Evolutionary conservation across 2,888 invertebrate genomes (phyloP), one percentile per base, ranked within the genome.

Genomic region (Synergus gifuensis): DNA sequence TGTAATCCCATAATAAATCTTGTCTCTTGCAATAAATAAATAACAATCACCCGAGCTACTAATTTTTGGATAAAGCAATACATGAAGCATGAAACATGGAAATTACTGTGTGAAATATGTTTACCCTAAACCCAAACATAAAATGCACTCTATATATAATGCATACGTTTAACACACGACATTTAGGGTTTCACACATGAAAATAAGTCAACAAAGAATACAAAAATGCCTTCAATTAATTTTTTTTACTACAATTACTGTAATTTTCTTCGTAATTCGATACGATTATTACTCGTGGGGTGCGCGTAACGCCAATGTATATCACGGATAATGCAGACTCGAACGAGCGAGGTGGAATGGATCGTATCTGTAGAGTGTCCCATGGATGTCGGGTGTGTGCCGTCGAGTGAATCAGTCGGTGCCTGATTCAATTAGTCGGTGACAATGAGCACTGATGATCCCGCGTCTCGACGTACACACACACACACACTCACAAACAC

Each of bases 371-470:
- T 22, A 58, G 18, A 73, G 49, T 54, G 77, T 63, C 69, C 79
- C 46, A 76, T 79, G 69, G 62, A 77, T 69, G 77, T 76, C 77
- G 67, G 7, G 73, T 73, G 36, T 49, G 54, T 77, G 76, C 79
- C 76, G 64, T 79, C 64, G 73, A 78, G 84, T 83, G 86, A 87
- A 85, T 88, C 88, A 87, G 83, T 85, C 86, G 81, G 83, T 87
- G 89, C 86, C 85, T 87, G 86, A 86, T 89, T 89, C 88, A 88
- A 89, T 89, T 89, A 89, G 88, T 86, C 87, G 85, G 81, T 85
- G 87, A 89, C 89, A 89, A 89, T 89, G 89, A 89, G 86, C 86
- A 83, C 88, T 89, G 89, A 89, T 88, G 88, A 89, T 89, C 86
- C 86, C 85, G 85, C 86, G 86, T 87, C 88, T 86, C 86, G 87